Evolutionary conservation across 2,888 invertebrate species (phyloP).

Genomic region (Erannis defoliaria): DNA sequence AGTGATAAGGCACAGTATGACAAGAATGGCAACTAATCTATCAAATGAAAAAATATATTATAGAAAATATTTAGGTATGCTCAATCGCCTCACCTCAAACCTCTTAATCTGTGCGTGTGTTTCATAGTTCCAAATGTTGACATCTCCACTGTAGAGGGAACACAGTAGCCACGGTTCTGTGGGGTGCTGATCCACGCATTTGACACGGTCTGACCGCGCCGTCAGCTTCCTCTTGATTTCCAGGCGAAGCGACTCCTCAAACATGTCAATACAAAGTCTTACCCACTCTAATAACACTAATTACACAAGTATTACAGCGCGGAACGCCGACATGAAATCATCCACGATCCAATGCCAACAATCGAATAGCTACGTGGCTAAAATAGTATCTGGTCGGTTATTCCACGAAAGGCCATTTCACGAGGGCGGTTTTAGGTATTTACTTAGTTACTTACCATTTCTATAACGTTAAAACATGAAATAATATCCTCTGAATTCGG

Average conservation of each 20-base stretch:
- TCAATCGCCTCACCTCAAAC: conserved; percentile 89
- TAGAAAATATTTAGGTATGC: neutral
- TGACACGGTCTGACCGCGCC: conserved; percentile 99
- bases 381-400: conserved; percentile 41
- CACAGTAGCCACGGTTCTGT: conserved; percentile 99
- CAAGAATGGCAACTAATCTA: too few species aligned
- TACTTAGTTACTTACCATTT: conserved; percentile 67
- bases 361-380: conserved; percentile 60
- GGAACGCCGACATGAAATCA: conserved; percentile 66
- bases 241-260: conserved; percentile 94
- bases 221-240: conserved; percentile 99
- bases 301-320: conserved; percentile 54
- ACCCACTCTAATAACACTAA: conserved; percentile 49
- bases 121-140: conserved; percentile 99
- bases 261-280: conserved; percentile 59
- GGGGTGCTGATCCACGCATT: conserved; percentile 99
- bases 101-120: conserved; percentile 94
- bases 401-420: neutral
- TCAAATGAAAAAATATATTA: too few species aligned
- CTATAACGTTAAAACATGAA: conserved; percentile 76
- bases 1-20: too few species aligned
- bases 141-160: conserved; percentile 99
- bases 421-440: neutral
- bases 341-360: conserved; percentile 68
- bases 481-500: conserved; percentile 62